Evolutionary conservation across 2,888 invertebrate species (phyloP).

Genomic region (Eulithis prunata): DNA sequence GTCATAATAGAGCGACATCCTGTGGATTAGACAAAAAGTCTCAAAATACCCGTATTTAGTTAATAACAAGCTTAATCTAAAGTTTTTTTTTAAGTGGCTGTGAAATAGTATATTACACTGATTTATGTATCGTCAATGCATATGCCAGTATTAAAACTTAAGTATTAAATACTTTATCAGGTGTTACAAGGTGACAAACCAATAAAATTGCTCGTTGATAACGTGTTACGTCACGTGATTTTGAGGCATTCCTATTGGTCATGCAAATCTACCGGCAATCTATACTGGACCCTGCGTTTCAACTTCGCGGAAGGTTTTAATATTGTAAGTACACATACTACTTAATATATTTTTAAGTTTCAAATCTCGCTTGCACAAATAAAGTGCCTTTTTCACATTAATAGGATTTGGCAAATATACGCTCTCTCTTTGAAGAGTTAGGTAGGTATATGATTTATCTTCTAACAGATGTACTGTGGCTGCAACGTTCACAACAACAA

Average conservation of each 20-base stretch:
- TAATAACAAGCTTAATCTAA: constrained; percentile 51
- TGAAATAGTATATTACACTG: constrained; percentile 70
- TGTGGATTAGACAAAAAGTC: constrained; percentile 16
- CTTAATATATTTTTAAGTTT: background rate
- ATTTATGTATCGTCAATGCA: constrained; percentile 21
- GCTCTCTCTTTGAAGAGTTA: too few species aligned
- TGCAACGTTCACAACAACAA: too few species aligned
- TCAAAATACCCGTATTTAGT: constrained; percentile 29
- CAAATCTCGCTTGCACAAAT: too few species aligned
- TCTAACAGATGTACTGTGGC: too few species aligned
- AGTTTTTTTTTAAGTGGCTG: constrained; percentile 72
- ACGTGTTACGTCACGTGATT: background rate
- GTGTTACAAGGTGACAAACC: background rate
- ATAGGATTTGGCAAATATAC: too few species aligned
- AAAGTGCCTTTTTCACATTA: too few species aligned
- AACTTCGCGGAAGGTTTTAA: background rate
- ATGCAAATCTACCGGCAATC: background rate
- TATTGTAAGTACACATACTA: constrained; percentile 11
- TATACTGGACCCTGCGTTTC: constrained; percentile 14
- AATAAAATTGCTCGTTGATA: constrained; percentile 5
- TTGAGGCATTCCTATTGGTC: constrained; percentile 6
- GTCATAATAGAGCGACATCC: background rate
- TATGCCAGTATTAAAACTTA: constrained; percentile 37
- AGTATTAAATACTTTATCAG: constrained; percentile 33
- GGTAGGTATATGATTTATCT: too few species aligned